A percentile compares a stretch with the other conserved stretches of the same genome.
Conservation (phyloP, 2,797 vertebrate genomes). For the Cephalopachus bancanus region DNA sequence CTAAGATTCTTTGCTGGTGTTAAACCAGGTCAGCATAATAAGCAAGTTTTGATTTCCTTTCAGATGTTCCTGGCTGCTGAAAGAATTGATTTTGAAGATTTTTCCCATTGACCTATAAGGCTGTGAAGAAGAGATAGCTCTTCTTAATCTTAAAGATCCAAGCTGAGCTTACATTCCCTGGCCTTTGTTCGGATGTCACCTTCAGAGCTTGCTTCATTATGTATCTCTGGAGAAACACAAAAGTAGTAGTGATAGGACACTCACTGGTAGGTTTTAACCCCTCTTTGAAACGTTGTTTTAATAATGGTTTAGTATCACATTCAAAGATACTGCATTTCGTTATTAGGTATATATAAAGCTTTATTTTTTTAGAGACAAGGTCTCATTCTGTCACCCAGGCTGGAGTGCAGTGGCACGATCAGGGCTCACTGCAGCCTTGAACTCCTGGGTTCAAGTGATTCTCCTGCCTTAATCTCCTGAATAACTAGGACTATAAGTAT, state of each 20-base stretch:
- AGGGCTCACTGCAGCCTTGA: no score
- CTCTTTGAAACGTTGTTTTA: constrained; percentile 67
- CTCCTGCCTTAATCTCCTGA: no score
- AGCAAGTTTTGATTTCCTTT: constrained; percentile 87
- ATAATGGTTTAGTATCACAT: constrained; percentile 49
- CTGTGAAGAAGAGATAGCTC: constrained; percentile 76
- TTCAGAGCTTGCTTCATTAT: constrained; percentile 50
- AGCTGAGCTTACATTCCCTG: not conserved
- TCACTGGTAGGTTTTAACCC: constrained; percentile 45
- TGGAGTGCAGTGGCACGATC: no score
- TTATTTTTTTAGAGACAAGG: no score
- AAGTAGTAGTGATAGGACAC: constrained; percentile 45
- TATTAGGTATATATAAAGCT: not conserved
- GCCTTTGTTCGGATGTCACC: constrained; percentile 58
- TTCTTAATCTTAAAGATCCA: constrained; percentile 75
- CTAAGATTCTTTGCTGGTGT: constrained; percentile 80
- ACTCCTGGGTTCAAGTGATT: no score
- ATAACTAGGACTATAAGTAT: no score
- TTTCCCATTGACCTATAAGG: constrained; percentile 79
- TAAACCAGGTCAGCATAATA: constrained; percentile 86
- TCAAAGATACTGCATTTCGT: constrained; percentile 23
- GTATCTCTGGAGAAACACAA: constrained; percentile 67
- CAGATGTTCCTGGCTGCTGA: constrained; percentile 68
- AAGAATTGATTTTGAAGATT: constrained; percentile 85
- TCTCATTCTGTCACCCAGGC: no score